Evolutionary conservation across 2,113 vertebrate genomes (phyloP).

Genomic region (Stegostoma tigrinum): DNA sequence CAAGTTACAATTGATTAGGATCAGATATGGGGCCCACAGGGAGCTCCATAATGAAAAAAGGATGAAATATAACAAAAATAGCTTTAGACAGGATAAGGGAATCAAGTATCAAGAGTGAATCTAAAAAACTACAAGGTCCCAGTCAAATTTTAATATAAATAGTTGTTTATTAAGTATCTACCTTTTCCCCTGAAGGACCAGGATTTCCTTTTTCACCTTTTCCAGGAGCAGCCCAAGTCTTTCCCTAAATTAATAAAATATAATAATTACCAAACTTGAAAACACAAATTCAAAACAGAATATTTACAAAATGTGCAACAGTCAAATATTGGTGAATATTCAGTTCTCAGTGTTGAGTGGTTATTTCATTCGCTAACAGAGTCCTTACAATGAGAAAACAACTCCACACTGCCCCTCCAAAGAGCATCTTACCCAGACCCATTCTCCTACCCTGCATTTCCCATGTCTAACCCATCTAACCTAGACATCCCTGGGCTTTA

Average conservation of each 20-base stretch:
- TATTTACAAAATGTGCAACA: neutral
- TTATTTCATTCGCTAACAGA: too few species aligned
- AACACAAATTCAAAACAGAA: neutral
- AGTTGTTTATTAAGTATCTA: constrained; percentile 41
- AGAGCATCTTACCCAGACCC: too few species aligned
- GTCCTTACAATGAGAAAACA: too few species aligned
- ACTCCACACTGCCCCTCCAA: too few species aligned
- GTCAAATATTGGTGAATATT: neutral
- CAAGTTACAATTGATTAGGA: neutral
- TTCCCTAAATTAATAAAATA: neutral
- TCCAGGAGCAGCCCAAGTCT: constrained; percentile 19
- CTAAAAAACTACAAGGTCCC: constrained; percentile 36
- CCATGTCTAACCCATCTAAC: too few species aligned
- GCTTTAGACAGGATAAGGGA: neutral
- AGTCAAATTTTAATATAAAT: neutral
- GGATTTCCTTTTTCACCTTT: constrained; percentile 58
- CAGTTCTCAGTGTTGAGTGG: too few species aligned
- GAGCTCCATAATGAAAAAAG: neutral
- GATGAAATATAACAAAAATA: neutral
- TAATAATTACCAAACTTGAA: neutral
- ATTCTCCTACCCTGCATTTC: too few species aligned
- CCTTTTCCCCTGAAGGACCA: constrained; percentile 60
- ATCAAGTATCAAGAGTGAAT: neutral
- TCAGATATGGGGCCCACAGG: neutral
- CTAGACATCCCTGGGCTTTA: too few species aligned